Conservation (phyloP, 2,888 invertebrate species). For the Apodemia hepburni region DNA sequence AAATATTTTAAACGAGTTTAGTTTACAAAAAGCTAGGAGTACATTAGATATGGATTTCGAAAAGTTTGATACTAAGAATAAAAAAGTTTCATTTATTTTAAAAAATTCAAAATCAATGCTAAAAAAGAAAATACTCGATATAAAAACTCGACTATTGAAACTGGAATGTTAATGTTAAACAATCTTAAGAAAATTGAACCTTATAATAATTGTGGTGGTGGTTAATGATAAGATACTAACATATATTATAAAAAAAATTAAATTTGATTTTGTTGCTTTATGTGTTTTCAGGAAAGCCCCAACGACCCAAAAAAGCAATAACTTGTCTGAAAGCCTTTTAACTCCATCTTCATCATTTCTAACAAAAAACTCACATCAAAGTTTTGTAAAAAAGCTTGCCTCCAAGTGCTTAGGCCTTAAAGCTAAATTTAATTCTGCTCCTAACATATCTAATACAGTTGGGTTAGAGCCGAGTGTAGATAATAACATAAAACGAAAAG, state of each 20-base stretch:
- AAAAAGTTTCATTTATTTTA: neutral
- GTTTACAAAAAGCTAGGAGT: no score
- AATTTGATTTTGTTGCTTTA: constrained; percentile 58
- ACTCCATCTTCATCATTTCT: constrained; percentile 67
- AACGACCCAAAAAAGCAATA: constrained; percentile 72
- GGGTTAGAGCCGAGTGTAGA: constrained; percentile 56
- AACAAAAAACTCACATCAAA: constrained; percentile 67
- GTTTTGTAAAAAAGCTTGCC: constrained; percentile 77
- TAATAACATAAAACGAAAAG: constrained; percentile 51
- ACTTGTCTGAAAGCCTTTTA: constrained; percentile 64
- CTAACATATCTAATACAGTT: constrained; percentile 67
- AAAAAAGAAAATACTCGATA: constrained; percentile 48
- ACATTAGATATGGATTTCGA: constrained; percentile 27
- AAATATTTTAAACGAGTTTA: constrained; percentile 17
- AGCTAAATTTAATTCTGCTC: constrained; percentile 73
- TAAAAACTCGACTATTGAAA: constrained; percentile 45
- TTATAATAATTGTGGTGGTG: constrained; percentile 37
- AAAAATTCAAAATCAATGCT: constrained; percentile 32
- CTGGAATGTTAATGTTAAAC: constrained; percentile 35
- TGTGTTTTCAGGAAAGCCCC: constrained; percentile 75
- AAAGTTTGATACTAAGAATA: constrained; percentile 27
- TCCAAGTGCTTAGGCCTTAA: constrained; percentile 75
- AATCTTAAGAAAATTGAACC: neutral
- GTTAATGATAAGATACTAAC: constrained; percentile 28
- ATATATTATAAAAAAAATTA: neutral